Percentiles rank a stretch among this genome's conserved stretches.
These are phyloP conservation scores for Agonopterix subpropinquella DNA, from an alignment of 2,888 invertebrate genomes.

Conservation along the genomic window DNA sequence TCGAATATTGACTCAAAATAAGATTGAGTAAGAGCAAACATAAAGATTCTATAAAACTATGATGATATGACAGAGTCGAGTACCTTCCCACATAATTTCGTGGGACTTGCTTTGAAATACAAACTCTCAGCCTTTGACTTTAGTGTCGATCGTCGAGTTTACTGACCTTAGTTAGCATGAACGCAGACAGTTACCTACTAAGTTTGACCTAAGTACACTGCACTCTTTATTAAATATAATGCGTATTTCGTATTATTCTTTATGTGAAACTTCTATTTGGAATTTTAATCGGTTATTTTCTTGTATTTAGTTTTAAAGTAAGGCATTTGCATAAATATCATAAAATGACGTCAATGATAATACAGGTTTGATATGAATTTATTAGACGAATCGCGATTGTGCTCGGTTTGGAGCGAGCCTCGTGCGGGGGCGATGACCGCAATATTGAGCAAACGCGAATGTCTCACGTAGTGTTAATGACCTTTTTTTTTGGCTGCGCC, in stretches of 20 bases:
- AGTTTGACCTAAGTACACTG: background rate
- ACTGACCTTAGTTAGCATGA: constrained; percentile 29
- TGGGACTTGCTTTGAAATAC: background rate
- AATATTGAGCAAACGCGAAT: constrained; percentile 72
- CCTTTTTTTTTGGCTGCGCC: constrained; percentile 70
- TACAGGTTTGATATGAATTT: constrained; percentile 1
- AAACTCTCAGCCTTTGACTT: background rate
- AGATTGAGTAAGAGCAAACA: too few species aligned
- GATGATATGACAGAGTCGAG: too few species aligned
- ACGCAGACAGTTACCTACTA: constrained; percentile 15
- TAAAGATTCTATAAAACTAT: too few species aligned
- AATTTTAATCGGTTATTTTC: background rate
- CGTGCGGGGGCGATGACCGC: constrained; percentile 68
- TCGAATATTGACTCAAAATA: too few species aligned
- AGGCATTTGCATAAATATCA: background rate
- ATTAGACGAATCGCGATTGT: constrained; percentile 19
- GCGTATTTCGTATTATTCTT: background rate
- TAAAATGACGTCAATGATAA: constrained; percentile 14
- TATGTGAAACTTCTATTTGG: background rate
- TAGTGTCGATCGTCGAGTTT: constrained; percentile 17
- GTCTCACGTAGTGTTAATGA: constrained; percentile 73
- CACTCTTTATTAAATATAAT: background rate
- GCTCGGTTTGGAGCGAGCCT: constrained; percentile 35
- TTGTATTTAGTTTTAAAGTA: background rate
- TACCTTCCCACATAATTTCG: too few species aligned